Evolutionary conservation across 53 echinoderm and acorn worm genomes (phyloP).

Genomic region (Paracentrotus lividus): DNA sequence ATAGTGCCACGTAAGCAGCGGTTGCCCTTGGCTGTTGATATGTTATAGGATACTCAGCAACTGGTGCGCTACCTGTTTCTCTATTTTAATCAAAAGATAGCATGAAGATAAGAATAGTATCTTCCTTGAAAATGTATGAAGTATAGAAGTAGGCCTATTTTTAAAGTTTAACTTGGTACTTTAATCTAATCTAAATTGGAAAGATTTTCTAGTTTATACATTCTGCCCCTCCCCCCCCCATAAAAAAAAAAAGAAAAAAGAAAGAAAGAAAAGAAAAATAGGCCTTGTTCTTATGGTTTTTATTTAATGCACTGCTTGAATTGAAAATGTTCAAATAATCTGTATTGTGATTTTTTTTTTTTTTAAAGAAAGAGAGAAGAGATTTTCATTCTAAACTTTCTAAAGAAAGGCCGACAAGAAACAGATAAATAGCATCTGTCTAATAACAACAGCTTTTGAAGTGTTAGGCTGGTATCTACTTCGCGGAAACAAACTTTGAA

Average conservation of each 20-base stretch:
- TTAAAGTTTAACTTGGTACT: not conserved
- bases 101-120: not conserved
- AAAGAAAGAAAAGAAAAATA: no score
- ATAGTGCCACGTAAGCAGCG: not conserved
- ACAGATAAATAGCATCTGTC: no score
- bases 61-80: not conserved
- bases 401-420: no score
- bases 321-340: not conserved
- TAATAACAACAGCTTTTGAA: no score
- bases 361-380: not conserved
- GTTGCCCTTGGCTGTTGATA: conserved; percentile 31
- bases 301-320: not conserved
- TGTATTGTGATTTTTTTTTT: not conserved
- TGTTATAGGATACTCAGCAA: not conserved
- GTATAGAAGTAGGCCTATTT: not conserved
- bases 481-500: no score
- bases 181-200: not conserved
- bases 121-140: not conserved
- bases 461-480: no score
- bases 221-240: no score
- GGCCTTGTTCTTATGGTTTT: no score
- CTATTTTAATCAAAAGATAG: not conserved
- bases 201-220: not conserved
- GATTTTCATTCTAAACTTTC: no score
- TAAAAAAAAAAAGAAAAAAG: no score